These are phyloP conservation scores for Pandemis cinnamomeana DNA, from an alignment of 2,888 invertebrate species.

Conservation along the genomic window DNA sequence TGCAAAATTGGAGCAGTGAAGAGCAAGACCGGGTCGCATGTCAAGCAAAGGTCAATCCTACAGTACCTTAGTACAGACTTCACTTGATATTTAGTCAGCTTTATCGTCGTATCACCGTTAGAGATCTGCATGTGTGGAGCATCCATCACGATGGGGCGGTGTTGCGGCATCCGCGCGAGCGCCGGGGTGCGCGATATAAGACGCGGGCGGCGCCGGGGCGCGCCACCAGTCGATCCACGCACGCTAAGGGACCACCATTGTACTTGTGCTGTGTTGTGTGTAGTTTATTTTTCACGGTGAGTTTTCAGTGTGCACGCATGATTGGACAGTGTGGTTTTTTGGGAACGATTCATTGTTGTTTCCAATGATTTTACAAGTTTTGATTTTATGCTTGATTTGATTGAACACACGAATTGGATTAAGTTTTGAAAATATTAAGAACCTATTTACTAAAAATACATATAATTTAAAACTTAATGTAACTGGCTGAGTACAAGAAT, in stretches of 20 bases:
- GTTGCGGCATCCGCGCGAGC: constrained; percentile 59
- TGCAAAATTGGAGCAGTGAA: constrained; percentile 3
- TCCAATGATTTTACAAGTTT: background rate
- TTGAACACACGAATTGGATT: background rate
- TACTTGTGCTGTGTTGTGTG: constrained; percentile 69
- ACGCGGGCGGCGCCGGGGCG: constrained; percentile 64
- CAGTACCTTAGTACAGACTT: constrained; percentile 42
- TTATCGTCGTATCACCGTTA: constrained; percentile 53
- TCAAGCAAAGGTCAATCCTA: constrained; percentile 22
- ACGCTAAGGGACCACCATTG: constrained; percentile 64
- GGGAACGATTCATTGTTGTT: background rate
- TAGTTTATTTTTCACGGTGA: constrained; percentile 68
- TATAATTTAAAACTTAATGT: too few relatives aligned
- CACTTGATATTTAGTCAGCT: constrained; percentile 58
- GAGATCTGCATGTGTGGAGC: constrained; percentile 56
- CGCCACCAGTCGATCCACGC: constrained; percentile 67
- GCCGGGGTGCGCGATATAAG: constrained; percentile 74
- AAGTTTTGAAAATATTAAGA: background rate
- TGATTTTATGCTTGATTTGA: background rate
- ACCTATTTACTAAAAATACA: too few relatives aligned
- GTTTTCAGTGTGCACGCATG: constrained; percentile 46
- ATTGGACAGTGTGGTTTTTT: background rate
- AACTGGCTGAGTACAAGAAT: too few relatives aligned
- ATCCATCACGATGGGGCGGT: constrained; percentile 66
- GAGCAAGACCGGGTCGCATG: constrained; percentile 8